phyloP scores from a whole-genome alignment of 2,888 invertebrate species.

The Gastracanthus pulcherrimus region DNA sequence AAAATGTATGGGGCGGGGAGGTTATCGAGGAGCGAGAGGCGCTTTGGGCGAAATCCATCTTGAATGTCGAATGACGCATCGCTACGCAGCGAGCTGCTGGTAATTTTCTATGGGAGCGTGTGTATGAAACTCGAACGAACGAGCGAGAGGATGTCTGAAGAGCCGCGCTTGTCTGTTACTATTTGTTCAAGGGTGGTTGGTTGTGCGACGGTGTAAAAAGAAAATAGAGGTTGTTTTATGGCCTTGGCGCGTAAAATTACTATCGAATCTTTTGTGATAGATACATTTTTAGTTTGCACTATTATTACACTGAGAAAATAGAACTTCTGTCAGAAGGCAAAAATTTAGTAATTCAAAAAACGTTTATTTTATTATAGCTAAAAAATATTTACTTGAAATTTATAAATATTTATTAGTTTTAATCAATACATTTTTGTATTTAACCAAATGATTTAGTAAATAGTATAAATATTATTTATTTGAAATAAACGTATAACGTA shows the following conservation, averaged over 20 bases:
- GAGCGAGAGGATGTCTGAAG: conserved; percentile 6
- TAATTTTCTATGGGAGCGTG: conserved; percentile 21
- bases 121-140: background rate
- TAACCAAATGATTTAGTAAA: too few relatives aligned
- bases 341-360: too few relatives aligned
- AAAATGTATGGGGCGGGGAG: conserved; percentile 7
- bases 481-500: too few relatives aligned
- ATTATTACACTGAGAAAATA: too few relatives aligned
- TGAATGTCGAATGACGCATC: conserved; percentile 28
- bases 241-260: background rate
- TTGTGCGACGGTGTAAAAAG: too few relatives aligned
- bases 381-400: too few relatives aligned
- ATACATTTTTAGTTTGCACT: too few relatives aligned
- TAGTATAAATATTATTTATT: too few relatives aligned
- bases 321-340: too few relatives aligned
- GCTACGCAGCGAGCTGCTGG: background rate
- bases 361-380: too few relatives aligned
- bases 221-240: too few relatives aligned
- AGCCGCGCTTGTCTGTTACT: background rate
- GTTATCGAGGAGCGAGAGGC: background rate
- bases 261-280: too few relatives aligned
- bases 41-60: conserved; percentile 26
- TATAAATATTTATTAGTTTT: background rate
- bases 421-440: background rate
- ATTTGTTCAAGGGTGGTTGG: background rate